Base-by-base conservation (phyloP, 1,140 invertebrate species). In the Drosophila sp. region DNA sequence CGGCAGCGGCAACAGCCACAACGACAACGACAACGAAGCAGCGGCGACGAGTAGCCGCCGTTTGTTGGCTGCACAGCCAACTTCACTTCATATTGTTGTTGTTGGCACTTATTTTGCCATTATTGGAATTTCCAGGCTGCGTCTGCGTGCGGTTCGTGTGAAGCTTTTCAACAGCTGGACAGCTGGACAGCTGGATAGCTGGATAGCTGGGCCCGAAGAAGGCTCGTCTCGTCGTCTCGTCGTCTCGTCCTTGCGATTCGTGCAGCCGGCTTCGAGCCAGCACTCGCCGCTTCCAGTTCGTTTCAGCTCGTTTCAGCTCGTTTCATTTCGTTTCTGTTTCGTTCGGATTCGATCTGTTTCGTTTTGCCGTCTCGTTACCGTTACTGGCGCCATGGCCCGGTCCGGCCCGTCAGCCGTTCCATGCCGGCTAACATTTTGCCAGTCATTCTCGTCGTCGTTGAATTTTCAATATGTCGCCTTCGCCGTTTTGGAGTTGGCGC, bases 101-200 rank as follows among this genome's bases (percentile, higher is more conserved):
- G 54, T 29, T 41, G 36, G 29, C 41, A 36, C 21, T 27, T 13
- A 6, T 40, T 66, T 51, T 53, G 62, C 62, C 53, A 63, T 61
- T 67, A 72, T 72, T 72, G 70, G 70, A 72, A 72, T 59, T 67
- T 72, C 70, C 70, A 72, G 70, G 46, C 54, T 67, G 70, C 70
- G 57, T 74, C 65, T 70, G 64, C 64, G 64, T 69, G 72, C 72
- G 57, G 45, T 34, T 25, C 16, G 34, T 36, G 18, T 45, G 41
- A 48, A 74, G 58, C 72, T 74, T 62, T 69, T 65, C 8, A 54
- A 62, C 64, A 58, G 56, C 64, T 73, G 64, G 57, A 63, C 40
- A 32, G 29, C 45, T 59, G 36, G n/a, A 4, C 6, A 4, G 27
- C 7, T 29, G 27, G 27, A 75, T 83, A 86, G 78, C 83, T 86